Percentiles rank a stretch among this genome's conserved stretches.
These are phyloP conservation scores for Ploceus nigricollis DNA, from an alignment of 2,113 vertebrate genomes.

Conservation along the genomic window DNA sequence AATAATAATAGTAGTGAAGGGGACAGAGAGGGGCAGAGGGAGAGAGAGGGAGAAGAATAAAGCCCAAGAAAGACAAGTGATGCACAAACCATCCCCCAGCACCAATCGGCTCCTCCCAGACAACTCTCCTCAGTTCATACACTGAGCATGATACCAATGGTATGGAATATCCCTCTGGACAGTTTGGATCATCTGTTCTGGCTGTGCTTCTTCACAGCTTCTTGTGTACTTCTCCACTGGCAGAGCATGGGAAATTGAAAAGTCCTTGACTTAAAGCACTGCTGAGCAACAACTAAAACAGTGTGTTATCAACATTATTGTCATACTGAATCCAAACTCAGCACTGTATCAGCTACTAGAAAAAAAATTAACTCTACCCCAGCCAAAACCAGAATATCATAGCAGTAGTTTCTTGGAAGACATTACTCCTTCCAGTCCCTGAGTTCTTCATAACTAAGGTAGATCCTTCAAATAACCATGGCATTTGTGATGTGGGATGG, in stretches of 20 bases:
- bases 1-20: not conserved
- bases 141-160: not conserved
- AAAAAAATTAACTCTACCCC: not conserved
- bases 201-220: not conserved
- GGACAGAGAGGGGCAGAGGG: not conserved
- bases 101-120: fast-evolving
- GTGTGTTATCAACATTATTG: not conserved
- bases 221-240: not conserved
- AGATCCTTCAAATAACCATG: not conserved
- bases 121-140: not conserved
- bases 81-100: not conserved
- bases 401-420: not conserved
- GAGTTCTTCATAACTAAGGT: not conserved
- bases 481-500: not conserved
- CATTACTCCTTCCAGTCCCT: not conserved
- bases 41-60: not conserved
- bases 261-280: not conserved
- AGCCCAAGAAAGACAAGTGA: not conserved
- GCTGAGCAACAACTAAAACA: not conserved
- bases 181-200: not conserved
- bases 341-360: not conserved
- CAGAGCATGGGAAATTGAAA: not conserved
- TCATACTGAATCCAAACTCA: not conserved
- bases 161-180: not conserved
- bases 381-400: not conserved